Evolutionary conservation across 1,140 invertebrate genomes (phyloP).

Genomic region (Kradibia gibbosae): DNA sequence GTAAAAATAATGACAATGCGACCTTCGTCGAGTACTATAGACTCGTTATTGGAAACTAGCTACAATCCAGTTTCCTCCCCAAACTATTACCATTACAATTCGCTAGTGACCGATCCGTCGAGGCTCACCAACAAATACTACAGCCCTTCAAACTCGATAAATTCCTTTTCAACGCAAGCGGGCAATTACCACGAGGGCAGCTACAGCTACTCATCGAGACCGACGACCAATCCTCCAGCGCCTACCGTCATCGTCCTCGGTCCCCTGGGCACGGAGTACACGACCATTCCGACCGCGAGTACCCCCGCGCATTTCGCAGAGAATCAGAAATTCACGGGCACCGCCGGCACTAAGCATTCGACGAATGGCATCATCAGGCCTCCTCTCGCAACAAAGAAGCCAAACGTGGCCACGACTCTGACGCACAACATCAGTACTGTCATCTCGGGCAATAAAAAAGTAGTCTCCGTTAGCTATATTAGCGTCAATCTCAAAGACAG

Average conservation of each 20-base stretch:
- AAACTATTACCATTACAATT: slow-evolving; percentile 67
- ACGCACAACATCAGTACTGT: slow-evolving; percentile 71
- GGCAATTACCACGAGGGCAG: slow-evolving; percentile 43
- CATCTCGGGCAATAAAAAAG: slow-evolving; percentile 65
- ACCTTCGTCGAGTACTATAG: slow-evolving; percentile 46
- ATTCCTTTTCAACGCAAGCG: slow-evolving; percentile 51
- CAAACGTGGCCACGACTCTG: slow-evolving; percentile 64
- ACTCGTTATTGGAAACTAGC: slow-evolving; percentile 47
- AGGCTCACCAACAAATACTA: slow-evolving; percentile 44
- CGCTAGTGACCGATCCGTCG: slow-evolving; percentile 54
- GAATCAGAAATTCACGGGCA: slow-evolving; percentile 39
- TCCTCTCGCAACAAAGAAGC: slow-evolving; percentile 60
- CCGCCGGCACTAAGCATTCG: slow-evolving; percentile 25
- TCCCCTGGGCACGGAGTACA: slow-evolving; percentile 70
- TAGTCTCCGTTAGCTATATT: slow-evolving; percentile 68
- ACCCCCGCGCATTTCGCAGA: slow-evolving; percentile 56
- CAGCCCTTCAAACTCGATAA: slow-evolving; percentile 13
- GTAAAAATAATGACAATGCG: slow-evolving; percentile 53
- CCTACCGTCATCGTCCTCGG: slow-evolving; percentile 83
- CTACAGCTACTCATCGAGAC: slow-evolving; percentile 60
- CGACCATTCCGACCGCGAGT: slow-evolving; percentile 68
- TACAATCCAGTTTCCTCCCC: slow-evolving; percentile 50
- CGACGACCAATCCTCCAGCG: slow-evolving; percentile 74
- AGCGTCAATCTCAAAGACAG: slow-evolving; percentile 66
- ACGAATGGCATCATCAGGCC: slow-evolving; percentile 58